A percentile compares a stretch with the other conserved stretches of the same genome.
Evolutionary conservation across 1,140 invertebrate genomes (phyloP).

Genomic region (Trialeurodes vaporariorum): DNA sequence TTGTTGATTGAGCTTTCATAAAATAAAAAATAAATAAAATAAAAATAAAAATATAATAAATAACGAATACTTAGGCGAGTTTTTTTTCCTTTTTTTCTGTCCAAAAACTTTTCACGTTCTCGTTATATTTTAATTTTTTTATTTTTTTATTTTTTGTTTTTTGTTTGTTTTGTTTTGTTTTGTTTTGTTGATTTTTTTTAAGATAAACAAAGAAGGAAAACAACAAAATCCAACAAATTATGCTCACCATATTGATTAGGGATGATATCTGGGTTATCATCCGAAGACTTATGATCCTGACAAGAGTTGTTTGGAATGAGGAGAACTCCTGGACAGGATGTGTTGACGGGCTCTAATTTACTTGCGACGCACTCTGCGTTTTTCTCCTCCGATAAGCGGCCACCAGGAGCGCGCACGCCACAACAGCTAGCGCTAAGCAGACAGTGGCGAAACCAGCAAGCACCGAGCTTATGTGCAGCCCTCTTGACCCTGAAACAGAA

Average conservation of each 20-base stretch:
- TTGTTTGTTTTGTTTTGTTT: no score
- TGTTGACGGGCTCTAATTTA: not conserved
- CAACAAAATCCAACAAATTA: no score
- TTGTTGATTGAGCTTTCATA: no score
- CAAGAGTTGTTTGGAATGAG: not conserved
- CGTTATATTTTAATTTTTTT: no score
- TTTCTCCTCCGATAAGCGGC: not conserved
- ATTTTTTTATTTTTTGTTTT: no score
- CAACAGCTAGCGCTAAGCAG: not conserved
- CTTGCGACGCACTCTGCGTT: not conserved
- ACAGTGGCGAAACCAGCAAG: not conserved
- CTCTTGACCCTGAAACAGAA: not conserved
- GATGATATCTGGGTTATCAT: constrained; percentile 1
- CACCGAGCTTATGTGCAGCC: not conserved
- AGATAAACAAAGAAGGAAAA: no score
- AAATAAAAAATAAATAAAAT: no score
- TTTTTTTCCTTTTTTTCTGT: no score
- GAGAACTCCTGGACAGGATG: not conserved
- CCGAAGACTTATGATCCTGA: not conserved
- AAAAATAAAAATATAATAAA: no score
- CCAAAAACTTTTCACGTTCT: no score
- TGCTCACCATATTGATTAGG: constrained; percentile 3
- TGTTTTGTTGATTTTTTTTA: no score
- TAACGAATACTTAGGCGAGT: no score
- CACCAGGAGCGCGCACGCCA: not conserved